Percentiles rank a stretch among this genome's conserved stretches.
phyloP scores from a whole-genome alignment of 2,797 vertebrate genomes.

The Tenualosa thibaudeaui region DNA sequence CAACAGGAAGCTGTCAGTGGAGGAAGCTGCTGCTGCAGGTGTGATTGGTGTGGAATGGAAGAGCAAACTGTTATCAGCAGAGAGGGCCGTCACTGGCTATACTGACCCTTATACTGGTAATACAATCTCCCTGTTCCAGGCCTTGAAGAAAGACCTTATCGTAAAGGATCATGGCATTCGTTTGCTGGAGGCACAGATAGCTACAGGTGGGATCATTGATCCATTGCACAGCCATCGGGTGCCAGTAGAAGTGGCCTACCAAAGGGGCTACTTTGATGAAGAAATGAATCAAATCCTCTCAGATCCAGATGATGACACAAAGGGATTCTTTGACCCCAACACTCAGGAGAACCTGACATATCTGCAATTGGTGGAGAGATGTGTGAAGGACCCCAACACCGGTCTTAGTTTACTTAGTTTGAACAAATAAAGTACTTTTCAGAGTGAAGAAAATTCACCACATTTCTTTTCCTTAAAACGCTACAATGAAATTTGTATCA shows the following conservation, averaged over 20 bases:
- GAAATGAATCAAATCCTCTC: constrained; percentile 68
- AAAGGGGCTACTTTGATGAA: constrained; percentile 68
- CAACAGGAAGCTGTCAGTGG: constrained; percentile 43
- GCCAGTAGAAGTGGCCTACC: constrained; percentile 73
- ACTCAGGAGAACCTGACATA: constrained; percentile 78
- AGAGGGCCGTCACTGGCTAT: constrained; percentile 40
- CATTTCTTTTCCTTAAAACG: background rate
- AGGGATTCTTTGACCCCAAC: constrained; percentile 80
- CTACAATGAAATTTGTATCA: background rate
- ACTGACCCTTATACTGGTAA: constrained; percentile 36
- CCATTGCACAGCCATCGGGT: constrained; percentile 69
- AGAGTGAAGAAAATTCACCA: background rate
- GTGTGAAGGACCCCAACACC: constrained; percentile 42
- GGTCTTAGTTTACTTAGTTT: constrained; percentile 61
- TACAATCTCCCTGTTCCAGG: constrained; percentile 44
- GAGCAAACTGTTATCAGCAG: constrained; percentile 42
- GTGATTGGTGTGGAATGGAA: constrained; percentile 36
- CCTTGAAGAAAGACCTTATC: constrained; percentile 42
- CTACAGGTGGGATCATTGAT: constrained; percentile 74
- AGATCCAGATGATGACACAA: constrained; percentile 71
- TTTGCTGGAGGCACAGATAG: constrained; percentile 60
- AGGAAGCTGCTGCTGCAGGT: constrained; percentile 34
- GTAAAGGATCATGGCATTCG: constrained; percentile 44
- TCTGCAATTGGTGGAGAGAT: constrained; percentile 63
- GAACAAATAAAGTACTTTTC: constrained; percentile 36